Evolutionary conservation across 2,797 vertebrate species (phyloP).

Genomic region (Brachyalestes nurse): DNA sequence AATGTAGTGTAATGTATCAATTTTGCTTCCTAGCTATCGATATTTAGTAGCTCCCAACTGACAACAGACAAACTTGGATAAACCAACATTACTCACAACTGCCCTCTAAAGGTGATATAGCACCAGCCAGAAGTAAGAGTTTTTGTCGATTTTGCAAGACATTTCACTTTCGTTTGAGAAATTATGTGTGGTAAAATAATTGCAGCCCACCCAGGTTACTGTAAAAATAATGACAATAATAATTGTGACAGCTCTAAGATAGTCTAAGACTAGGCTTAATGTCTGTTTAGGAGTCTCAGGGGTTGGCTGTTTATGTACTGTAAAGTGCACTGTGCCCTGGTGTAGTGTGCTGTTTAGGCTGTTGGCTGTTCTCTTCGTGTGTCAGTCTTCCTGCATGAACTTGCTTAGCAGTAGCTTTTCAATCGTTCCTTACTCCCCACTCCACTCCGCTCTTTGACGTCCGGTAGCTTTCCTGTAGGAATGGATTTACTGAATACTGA

Average conservation of each 20-base stretch:
- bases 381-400: constrained; percentile 26
- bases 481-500: constrained; percentile 26
- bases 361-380: constrained; percentile 16
- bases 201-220: neutral
- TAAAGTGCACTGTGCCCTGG: constrained; percentile 20
- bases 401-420: constrained; percentile 22
- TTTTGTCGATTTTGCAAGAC: neutral
- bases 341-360: constrained; percentile 47
- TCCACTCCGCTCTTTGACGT: constrained; percentile 29
- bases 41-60: neutral
- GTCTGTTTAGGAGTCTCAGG: neutral
- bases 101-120: neutral
- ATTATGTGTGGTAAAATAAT: neutral
- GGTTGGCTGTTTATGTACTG: neutral
- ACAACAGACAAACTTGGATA: neutral
- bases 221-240: neutral
- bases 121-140: neutral
- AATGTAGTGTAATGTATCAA: too few species aligned
- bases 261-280: neutral
- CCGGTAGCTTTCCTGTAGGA: constrained; percentile 5
- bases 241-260: neutral
- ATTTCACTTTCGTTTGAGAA: neutral
- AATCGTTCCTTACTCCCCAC: neutral
- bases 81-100: neutral
- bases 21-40: neutral